Conservation (phyloP, 2,797 vertebrate species). For the Ara ararauna region DNA sequence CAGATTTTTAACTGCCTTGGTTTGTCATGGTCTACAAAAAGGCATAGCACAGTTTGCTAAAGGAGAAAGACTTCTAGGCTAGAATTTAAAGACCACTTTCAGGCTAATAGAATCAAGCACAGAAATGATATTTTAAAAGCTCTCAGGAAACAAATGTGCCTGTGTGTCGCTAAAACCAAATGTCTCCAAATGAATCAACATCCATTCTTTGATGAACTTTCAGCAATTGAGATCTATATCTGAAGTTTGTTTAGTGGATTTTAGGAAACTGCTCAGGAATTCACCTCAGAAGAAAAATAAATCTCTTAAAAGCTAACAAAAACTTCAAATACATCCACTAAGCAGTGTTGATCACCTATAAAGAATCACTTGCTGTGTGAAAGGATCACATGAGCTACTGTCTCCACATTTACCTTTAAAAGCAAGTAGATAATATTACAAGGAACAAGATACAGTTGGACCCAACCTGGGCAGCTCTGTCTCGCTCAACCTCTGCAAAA, state of each 20-base stretch:
- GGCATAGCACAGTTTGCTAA: neutral
- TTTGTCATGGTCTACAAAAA: neutral
- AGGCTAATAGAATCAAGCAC: neutral
- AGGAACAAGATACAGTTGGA: neutral
- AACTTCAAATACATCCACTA: slow-evolving; percentile 7
- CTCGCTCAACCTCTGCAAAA: neutral
- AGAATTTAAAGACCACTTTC: neutral
- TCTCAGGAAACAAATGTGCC: neutral
- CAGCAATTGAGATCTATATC: neutral
- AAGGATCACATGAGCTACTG: neutral
- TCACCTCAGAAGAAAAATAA: neutral
- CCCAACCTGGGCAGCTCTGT: neutral
- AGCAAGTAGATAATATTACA: neutral
- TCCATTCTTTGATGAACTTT: neutral
- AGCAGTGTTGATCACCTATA: neutral
- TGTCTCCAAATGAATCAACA: neutral
- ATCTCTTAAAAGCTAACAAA: slow-evolving; percentile 6
- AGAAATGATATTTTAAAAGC: neutral
- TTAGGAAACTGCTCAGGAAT: neutral
- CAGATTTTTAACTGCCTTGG: neutral
- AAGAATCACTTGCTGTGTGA: neutral
- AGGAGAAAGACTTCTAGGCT: neutral
- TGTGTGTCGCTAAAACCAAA: neutral
- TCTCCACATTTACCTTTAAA: neutral
- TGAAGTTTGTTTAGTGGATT: neutral